Evolutionary conservation across 2,113 vertebrate genomes (phyloP), one percentile per base, ranked within the genome.

Genomic region (Peromyscus californicus): DNA sequence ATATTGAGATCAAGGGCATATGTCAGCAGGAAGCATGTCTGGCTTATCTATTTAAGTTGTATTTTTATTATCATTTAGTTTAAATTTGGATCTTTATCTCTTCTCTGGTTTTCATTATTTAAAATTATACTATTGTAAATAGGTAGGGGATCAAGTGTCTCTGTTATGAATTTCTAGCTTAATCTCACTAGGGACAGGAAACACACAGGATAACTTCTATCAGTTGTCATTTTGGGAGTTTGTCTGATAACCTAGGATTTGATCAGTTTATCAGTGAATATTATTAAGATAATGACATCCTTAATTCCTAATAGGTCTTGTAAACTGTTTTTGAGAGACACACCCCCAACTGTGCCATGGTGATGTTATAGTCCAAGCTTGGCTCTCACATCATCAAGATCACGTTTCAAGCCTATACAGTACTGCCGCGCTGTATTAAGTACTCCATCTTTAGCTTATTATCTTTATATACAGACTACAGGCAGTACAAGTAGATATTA

Each of bases 191-290:
- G 54, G 59, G 54, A 84, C 7, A 89, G 29, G 88, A 91, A 84
- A 92, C n/a, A 91, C 21, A 75, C 8, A 76, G 67, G 88, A 51
- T 74, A 51, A 90, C 86, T 97, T 83, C 89, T 45, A 80, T 57
- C 1, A 80, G 54, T 91, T 42, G 42, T 45, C 88, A 70, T 84
- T 63, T 29, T 0, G 72, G 65, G n/a, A 74, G n/a, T 95, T 63
- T 85, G 15, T 88, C 45, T 85, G 51, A 89, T 79, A n/a, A 45
- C 3, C 39, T 19, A 92, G 42, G 7, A 94, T 61, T 54, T 48
- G 63, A 45, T 59, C 31, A 74, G 24, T 36, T 48, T 42, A 74
- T 17, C 69, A 29, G 22, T 61, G 54, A 91, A 5, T 51, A 31
- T 54, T 42, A 78, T 12, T 80, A 54, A 94, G n/a, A 80, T 11